These are phyloP conservation scores for Nomia melanderi DNA, from an alignment of 1,140 invertebrate genomes.

Conservation along the genomic window DNA sequence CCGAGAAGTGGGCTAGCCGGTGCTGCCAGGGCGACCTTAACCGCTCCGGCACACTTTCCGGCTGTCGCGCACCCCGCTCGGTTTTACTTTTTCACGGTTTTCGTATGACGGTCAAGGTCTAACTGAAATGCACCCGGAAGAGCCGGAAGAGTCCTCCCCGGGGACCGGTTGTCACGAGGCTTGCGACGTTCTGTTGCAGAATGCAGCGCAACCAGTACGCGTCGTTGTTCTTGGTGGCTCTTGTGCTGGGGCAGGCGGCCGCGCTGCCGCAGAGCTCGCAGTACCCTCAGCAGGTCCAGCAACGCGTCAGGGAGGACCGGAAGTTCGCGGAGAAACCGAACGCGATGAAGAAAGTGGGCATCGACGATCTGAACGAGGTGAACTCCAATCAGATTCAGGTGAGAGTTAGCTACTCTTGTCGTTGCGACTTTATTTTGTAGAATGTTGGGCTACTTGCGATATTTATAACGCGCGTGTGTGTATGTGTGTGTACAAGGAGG, in stretches of 20 bases:
- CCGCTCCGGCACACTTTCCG: constrained; percentile 66
- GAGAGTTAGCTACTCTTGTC: too few species aligned
- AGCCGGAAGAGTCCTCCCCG: background rate
- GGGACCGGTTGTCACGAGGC: background rate
- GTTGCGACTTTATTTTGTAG: too few species aligned
- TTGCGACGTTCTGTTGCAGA: constrained; percentile 47
- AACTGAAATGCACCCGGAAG: background rate
- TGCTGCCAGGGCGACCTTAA: constrained; percentile 70
- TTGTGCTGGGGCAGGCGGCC: constrained; percentile 75
- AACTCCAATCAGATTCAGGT: constrained; percentile 89
- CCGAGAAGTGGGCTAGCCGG: constrained; percentile 77
- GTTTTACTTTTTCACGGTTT: constrained; percentile 10
- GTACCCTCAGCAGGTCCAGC: constrained; percentile 71
- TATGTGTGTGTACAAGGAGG: too few species aligned
- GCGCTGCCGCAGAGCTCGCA: constrained; percentile 74
- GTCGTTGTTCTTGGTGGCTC: constrained; percentile 72
- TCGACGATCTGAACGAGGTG: constrained; percentile 90
- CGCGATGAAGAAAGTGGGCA: constrained; percentile 90
- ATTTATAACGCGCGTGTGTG: too few species aligned
- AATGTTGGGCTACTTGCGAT: too few species aligned
- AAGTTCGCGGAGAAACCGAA: constrained; percentile 94
- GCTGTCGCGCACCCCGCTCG: background rate
- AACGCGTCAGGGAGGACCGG: constrained; percentile 81
- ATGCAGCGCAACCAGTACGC: constrained; percentile 74
- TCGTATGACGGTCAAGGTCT: background rate